Conservation (phyloP, 2,888 invertebrate species). For the Platypus cylindrus region DNA sequence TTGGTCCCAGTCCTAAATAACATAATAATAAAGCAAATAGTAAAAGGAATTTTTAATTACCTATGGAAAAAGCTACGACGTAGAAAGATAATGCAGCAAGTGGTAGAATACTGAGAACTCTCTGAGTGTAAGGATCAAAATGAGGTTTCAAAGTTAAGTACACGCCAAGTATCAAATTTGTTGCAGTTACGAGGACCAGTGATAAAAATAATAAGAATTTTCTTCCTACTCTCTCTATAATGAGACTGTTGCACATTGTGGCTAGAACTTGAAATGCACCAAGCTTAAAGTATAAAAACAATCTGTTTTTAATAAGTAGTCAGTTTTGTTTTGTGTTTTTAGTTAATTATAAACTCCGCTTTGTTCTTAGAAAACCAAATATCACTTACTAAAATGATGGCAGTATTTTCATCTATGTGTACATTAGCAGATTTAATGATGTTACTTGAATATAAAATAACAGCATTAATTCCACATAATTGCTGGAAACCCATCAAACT, state of each 20-base stretch:
- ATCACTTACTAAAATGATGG: constrained; percentile 52
- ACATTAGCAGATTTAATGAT: constrained; percentile 61
- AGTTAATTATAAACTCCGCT: constrained; percentile 1
- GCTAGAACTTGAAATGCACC: constrained; percentile 72
- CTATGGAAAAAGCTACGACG: constrained; percentile 59
- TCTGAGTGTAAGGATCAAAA: constrained; percentile 35
- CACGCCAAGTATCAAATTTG: constrained; percentile 55
- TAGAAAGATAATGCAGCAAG: constrained; percentile 61
- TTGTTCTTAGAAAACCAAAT: no score
- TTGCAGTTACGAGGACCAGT: constrained; percentile 54
- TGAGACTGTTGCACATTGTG: constrained; percentile 59
- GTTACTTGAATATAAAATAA: constrained; percentile 62
- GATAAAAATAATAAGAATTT: constrained; percentile 63
- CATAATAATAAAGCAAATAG: no score
- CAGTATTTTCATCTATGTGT: constrained; percentile 42
- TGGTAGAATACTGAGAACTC: constrained; percentile 58
- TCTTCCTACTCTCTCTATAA: constrained; percentile 73
- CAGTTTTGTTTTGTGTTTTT: no score
- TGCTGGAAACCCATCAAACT: constrained; percentile 86
- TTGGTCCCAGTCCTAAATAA: constrained; percentile 61
- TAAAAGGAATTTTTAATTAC: constrained; percentile 5
- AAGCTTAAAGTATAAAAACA: constrained; percentile 32
- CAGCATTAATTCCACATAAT: constrained; percentile 70
- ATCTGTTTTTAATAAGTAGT: no score
- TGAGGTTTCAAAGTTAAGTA: constrained; percentile 46